Base-by-base conservation (phyloP, 1,140 invertebrate genomes). In the Uloborus diversus region DNA sequence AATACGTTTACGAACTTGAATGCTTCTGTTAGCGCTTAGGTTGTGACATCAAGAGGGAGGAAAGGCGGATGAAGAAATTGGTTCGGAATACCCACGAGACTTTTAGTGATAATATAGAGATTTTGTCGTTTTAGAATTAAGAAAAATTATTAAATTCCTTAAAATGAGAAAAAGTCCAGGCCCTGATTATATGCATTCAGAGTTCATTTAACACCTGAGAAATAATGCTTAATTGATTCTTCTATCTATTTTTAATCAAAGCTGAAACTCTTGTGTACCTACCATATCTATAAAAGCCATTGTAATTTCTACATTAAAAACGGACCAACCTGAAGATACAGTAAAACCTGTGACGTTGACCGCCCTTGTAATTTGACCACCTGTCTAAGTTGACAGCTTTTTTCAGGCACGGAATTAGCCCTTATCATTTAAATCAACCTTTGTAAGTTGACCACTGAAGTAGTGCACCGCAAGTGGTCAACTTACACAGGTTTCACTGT, bases 61-160 rank as follows among this genome's bases (percentile, higher is more conserved):
- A 65, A 65, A 47, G 17, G 35, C 35, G 23, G 62, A 65, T 47
- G 23, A 65, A 65, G 25, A 65, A 65, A 65, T 42, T 65, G 33
- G 27, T 65, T 25, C 3, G n/a, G 0, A 37, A 65, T 17, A 11
- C 2, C 20, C 23, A 65, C 25, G 9, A 17, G 3, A 53, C n/a
- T 25, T 25, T 65, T 33, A 17, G 62, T 2, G 27, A 27, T 42
- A 11, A 37, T 25, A 47, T 42, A 42, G 35, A 42, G n/a, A 37
- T 0, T 42, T 53, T 51, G 49, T 11, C 33, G 27, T 42, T 47
- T 47, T 65, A 11, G 33, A 25, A 42, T 23, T 25, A 25, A 42
- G 9, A 42, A 4, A 65, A 37, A 30, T 23, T 2, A 37, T 5
- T n/a, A n/a, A n/a, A n/a, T n/a, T n/a, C n/a, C n/a, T n/a, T n/a